Evolutionary conservation across 1,140 invertebrate species (phyloP).

Genomic region (Drosophila baimaii): DNA sequence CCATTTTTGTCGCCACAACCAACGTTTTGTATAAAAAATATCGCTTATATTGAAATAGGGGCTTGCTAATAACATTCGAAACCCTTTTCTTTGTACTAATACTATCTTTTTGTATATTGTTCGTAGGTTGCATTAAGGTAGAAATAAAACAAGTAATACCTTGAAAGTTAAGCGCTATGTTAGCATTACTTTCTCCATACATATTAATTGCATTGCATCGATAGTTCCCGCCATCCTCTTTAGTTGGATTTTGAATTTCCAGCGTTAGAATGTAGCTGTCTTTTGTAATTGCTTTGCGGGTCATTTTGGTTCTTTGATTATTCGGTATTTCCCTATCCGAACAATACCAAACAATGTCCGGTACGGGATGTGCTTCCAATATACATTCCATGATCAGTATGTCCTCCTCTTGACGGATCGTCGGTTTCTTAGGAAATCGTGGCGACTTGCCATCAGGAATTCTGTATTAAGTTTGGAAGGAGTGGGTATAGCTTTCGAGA

Average conservation of each 20-base stretch:
- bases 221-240: conserved; percentile 98
- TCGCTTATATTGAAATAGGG: not conserved
- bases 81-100: not conserved
- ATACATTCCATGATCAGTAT: conserved; percentile 97
- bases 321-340: conserved; percentile 92
- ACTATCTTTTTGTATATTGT: conserved; percentile 1
- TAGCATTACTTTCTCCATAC: conserved; percentile 99
- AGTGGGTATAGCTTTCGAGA: conserved; percentile 20
- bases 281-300: conserved; percentile 92
- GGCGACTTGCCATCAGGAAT: conserved; percentile 97
- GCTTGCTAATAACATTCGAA: not conserved
- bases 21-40: conserved; percentile 4
- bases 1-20: not conserved
- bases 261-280: conserved; percentile 95
- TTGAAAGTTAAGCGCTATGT: conserved; percentile 99
- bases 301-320: conserved; percentile 93
- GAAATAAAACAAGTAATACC: conserved; percentile 87
- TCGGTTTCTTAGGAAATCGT: conserved; percentile 98
- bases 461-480: conserved; percentile 86
- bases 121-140: conserved; percentile 2
- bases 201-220: conserved; percentile 99
- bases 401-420: conserved; percentile 97
- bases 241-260: conserved; percentile 96
- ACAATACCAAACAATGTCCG: conserved; percentile 98
- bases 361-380: conserved; percentile 96